Evolutionary conservation across 2,797 vertebrate species (phyloP).

Genomic region (Chaetophractus vellerosus): DNA sequence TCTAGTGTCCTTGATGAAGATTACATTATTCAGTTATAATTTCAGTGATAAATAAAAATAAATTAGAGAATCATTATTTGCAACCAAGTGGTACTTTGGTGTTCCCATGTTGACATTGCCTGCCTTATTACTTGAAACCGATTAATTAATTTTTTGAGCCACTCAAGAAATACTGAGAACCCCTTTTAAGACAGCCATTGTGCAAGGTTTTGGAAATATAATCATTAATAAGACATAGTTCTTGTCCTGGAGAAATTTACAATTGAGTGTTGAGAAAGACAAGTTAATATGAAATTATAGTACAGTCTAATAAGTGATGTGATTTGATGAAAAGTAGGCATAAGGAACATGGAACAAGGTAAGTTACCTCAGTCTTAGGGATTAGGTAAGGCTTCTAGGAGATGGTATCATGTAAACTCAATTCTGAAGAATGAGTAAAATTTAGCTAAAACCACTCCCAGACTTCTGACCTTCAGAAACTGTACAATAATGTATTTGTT

Average conservation of each 20-base stretch:
- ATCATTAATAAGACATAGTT: neutral
- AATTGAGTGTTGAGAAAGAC: neutral
- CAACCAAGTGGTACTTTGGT: neutral
- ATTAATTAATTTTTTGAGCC: neutral
- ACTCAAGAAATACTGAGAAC: neutral
- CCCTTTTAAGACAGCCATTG: neutral
- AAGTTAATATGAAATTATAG: neutral
- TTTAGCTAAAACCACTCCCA: neutral
- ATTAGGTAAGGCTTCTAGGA: neutral
- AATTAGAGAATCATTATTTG: constrained; percentile 13
- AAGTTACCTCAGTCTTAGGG: neutral
- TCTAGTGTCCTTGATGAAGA: neutral
- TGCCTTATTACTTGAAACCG: neutral
- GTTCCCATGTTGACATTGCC: neutral
- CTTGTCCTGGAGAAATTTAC: neutral
- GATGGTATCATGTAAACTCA: neutral
- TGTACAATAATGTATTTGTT: neutral
- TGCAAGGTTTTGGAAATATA: neutral
- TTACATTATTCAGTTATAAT: neutral
- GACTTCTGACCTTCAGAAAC: neutral
- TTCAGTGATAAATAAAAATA: neutral
- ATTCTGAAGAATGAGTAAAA: neutral
- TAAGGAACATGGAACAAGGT: neutral
- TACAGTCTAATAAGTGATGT: neutral
- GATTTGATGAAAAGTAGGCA: neutral